Evolutionary conservation across 2,888 invertebrate genomes (phyloP), one percentile per base, ranked within the genome.

Genomic region (Drosophila siamana): DNA sequence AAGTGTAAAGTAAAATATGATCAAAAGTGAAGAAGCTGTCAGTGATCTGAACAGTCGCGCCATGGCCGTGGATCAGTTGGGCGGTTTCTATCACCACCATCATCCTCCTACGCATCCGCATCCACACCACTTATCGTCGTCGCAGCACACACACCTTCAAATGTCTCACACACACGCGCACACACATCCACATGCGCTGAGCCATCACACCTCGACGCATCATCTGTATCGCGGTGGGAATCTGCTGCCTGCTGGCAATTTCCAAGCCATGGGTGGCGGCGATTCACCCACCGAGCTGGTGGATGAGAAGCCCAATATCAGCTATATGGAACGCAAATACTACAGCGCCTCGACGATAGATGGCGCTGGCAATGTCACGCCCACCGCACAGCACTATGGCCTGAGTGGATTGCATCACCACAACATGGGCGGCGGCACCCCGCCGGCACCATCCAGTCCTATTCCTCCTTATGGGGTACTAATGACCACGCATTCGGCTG

Each of bases 11-110:
- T 24, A n/a, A 9, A 70, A 64, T 24, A 91, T 92, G 91, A 91
- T 92, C 28, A 92, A 92, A 86, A 91, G 90, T 85, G 91, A 91
- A 82, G 92, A 91, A 56, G 75, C 48, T 38, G 48, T 89, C 62
- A 77, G 89, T 38, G 91, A 91, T 43, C 56, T 86, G 41, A 73
- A 80, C 48, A 68, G 71, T 47, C 78, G 79, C 62, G 47, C 51
- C 2, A 81, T 86, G 86, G 60, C 33, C 41, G 73, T 73, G 8
- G 88, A 86, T 54, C 75, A 80, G 13, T 43, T 83, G 44, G 80
- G 78, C 6, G 74, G 74, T 26, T 86, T 76, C 63, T 43, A 72
- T 9, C 65, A 71, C 50, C 80, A 82, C 50, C 80, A 87, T 46
- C 75, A 78, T 19, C 16, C 26, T 3, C 46, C 8, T 6, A 30